phyloP scores from a whole-genome alignment of 2,113 vertebrate genomes.

The Leptodactylus fuscus region DNA sequence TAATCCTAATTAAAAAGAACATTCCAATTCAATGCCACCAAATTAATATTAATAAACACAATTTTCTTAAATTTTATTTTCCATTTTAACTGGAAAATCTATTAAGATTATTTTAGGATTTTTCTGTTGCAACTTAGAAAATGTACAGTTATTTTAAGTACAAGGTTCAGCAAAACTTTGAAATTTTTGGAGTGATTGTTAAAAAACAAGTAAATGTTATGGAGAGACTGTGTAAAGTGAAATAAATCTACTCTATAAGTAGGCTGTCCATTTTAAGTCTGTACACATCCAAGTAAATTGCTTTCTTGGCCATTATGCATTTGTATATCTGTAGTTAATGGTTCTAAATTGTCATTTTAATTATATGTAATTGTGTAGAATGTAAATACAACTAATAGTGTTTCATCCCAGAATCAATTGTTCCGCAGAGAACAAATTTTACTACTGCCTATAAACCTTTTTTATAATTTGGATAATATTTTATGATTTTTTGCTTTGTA shows the following conservation, averaged over 20 bases:
- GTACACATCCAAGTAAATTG: background rate
- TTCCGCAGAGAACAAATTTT: conserved; percentile 1
- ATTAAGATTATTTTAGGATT: background rate
- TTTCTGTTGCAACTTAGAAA: background rate
- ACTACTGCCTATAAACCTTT: background rate
- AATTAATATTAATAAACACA: background rate
- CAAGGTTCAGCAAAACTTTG: too few species aligned
- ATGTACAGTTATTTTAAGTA: background rate
- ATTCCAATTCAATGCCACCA: background rate
- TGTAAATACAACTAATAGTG: conserved; percentile 8
- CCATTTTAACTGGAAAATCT: background rate
- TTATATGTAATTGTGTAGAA: background rate
- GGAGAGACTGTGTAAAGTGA: too few species aligned
- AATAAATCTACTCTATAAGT: background rate
- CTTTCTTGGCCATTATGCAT: conserved; percentile 13
- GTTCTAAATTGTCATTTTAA: background rate
- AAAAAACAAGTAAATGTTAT: background rate
- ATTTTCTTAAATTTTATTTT: too few species aligned
- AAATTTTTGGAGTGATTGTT: too few species aligned
- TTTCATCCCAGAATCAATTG: background rate
- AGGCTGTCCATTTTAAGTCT: background rate
- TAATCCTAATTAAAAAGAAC: background rate
- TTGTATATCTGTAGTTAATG: conserved; percentile 28
- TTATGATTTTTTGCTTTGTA: background rate
- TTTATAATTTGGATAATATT: background rate